A percentile compares a stretch with the other conserved stretches of the same genome.
phyloP scores from a whole-genome alignment of 2,888 invertebrate species.

The Metalampra italica region DNA sequence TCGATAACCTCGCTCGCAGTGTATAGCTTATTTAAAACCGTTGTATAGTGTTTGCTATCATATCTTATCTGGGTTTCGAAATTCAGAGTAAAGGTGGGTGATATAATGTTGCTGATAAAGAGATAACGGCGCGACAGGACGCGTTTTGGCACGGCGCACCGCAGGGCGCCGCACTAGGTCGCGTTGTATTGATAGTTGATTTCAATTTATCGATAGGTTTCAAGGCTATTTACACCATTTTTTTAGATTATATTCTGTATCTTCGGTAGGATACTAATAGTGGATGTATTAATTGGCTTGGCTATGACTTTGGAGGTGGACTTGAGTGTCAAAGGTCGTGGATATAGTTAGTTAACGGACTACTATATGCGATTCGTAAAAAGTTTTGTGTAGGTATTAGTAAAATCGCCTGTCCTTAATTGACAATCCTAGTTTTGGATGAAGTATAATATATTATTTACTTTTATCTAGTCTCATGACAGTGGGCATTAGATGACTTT shows the following conservation, averaged over 20 bases:
- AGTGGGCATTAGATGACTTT: no score
- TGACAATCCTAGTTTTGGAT: no score
- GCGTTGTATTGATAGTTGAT: neutral
- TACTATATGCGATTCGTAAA: no score
- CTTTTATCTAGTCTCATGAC: no score
- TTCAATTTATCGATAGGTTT: neutral
- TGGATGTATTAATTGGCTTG: no score
- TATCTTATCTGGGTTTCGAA: constrained; percentile 67
- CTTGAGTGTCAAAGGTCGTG: no score
- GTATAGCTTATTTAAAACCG: constrained; percentile 38
- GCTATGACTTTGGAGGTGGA: no score
- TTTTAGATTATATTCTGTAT: neutral
- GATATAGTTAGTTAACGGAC: no score
- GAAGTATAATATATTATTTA: no score
- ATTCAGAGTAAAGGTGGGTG: constrained; percentile 63
- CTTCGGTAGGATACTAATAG: no score
- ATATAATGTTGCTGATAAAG: constrained; percentile 32
- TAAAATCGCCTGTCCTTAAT: no score
- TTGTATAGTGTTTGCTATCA: constrained; percentile 28
- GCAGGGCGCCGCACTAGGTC: constrained; percentile 26
- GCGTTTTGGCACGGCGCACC: constrained; percentile 24
- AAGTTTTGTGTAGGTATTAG: no score
- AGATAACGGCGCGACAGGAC: constrained; percentile 28
- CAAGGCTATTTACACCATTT: neutral
- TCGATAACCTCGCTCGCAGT: constrained; percentile 32